These are phyloP conservation scores for Lota lota DNA, from an alignment of 2,113 vertebrate genomes.

Conservation along the genomic window DNA sequence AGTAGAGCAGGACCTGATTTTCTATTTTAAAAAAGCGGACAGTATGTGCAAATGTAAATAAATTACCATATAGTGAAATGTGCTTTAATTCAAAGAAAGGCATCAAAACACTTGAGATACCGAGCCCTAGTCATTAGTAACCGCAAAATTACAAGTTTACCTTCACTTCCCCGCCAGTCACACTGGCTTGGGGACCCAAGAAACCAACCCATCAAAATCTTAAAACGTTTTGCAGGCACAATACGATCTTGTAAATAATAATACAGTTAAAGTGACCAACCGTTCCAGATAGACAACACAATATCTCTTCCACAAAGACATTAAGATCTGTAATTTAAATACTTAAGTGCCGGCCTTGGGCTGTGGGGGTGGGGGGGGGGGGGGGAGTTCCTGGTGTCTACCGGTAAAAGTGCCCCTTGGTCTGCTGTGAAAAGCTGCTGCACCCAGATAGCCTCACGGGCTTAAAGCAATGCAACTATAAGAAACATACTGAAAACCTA, in stretches of 20 bases:
- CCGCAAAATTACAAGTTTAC: background rate
- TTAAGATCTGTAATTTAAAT: conserved; percentile 33
- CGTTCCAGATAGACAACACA: conserved; percentile 21
- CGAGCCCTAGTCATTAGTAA: conserved; percentile 26
- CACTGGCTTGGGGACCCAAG: too few species aligned
- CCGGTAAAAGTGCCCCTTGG: too few species aligned
- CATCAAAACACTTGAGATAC: conserved; percentile 57
- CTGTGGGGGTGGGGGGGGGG: too few species aligned
- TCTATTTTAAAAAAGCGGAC: conserved; percentile 61
- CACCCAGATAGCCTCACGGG: too few species aligned
- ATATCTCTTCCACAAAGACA: conserved; percentile 36
- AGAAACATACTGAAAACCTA: background rate
- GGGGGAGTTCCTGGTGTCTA: too few species aligned
- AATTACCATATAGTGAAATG: conserved; percentile 49
- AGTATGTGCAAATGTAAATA: conserved; percentile 43
- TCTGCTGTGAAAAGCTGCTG: too few species aligned
- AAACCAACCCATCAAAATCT: too few species aligned
- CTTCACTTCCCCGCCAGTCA: too few species aligned
- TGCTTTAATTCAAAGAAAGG: conserved; percentile 54
- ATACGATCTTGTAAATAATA: conserved; percentile 34
- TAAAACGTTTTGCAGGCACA: conserved; percentile 33
- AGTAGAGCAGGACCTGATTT: conserved; percentile 45
- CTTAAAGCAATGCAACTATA: background rate
- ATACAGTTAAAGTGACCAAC: conserved; percentile 34
- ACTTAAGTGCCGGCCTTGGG: conserved; percentile 23